phyloP scores from a whole-genome alignment of 1,140 invertebrate species.

The Telenomus remus region DNA sequence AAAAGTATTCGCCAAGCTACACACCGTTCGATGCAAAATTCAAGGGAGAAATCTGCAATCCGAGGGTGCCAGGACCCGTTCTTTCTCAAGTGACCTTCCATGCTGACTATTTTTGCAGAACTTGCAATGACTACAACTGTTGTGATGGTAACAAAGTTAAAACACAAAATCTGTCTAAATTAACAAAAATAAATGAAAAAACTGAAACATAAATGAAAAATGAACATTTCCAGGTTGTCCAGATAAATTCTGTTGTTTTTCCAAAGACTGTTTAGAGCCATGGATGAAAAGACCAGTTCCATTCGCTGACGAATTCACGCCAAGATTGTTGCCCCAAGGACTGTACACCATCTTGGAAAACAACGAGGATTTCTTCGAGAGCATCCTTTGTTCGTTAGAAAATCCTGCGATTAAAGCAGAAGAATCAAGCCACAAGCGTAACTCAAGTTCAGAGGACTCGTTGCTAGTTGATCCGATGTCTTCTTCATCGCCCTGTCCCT shows the following conservation, averaged over 20 bases:
- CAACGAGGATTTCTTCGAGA: slow-evolving; percentile 37
- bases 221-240: slow-evolving; percentile 19
- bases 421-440: no score
- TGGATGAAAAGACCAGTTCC: slow-evolving; percentile 11
- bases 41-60: no score
- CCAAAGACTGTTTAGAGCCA: slow-evolving; percentile 6
- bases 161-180: no score
- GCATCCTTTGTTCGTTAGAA: slow-evolving; percentile 35
- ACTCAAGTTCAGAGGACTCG: no score
- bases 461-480: slow-evolving; percentile 17
- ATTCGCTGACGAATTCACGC: slow-evolving; percentile 12
- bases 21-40: no score
- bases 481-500: slow-evolving; percentile 29
- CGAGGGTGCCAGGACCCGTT: no score
- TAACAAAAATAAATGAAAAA: not conserved
- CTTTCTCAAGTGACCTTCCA: no score
- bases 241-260: slow-evolving; percentile 6
- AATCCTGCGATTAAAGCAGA: no score
- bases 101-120: slow-evolving; percentile 10
- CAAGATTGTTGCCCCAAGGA: slow-evolving; percentile 34
- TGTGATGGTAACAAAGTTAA: no score
- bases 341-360: slow-evolving; percentile 40
- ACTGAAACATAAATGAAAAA: no score
- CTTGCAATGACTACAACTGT: no score
- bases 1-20: slow-evolving; percentile 8